These are phyloP conservation scores for Caenorhabditis plicata DNA, from an alignment of 2,888 invertebrate species.

Conservation along the genomic window DNA sequence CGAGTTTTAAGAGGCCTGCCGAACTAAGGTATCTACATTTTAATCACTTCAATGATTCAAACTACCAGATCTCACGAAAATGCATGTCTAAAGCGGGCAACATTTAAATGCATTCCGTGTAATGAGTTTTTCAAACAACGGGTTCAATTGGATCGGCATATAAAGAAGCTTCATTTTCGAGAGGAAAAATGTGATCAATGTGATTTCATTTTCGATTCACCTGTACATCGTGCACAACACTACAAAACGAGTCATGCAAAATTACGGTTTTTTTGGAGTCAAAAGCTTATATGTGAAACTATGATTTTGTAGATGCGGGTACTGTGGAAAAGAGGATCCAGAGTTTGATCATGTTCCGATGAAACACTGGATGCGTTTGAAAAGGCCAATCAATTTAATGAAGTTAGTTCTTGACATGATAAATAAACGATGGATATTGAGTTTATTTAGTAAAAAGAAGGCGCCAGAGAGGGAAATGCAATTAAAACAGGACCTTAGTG, in stretches of 20 bases:
- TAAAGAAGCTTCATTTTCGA: constrained; percentile 29
- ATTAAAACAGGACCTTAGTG: not conserved
- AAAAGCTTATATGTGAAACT: not conserved
- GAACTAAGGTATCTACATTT: not conserved
- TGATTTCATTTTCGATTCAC: constrained; percentile 6
- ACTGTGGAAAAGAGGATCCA: constrained; percentile 25
- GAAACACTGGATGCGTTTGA: constrained; percentile 28
- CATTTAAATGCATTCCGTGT: constrained; percentile 32
- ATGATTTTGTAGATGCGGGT: constrained; percentile 31
- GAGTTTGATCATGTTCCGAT: constrained; percentile 11
- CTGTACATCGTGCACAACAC: not conserved
- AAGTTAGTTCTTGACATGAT: not conserved
- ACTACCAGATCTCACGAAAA: constrained; percentile 20
- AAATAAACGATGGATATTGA: not conserved
- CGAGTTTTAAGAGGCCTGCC: not conserved
- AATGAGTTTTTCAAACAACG: constrained; percentile 29
- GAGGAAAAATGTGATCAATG: constrained; percentile 11
- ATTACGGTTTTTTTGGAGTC: not conserved
- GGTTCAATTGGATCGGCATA: constrained; percentile 43
- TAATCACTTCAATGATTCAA: constrained; percentile 1
- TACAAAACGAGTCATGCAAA: not conserved
- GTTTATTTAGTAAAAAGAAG: not conserved
- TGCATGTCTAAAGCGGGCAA: constrained; percentile 22
- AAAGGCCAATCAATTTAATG: constrained; percentile 5
- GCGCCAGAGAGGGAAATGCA: not conserved